Percentiles rank a stretch among this genome's conserved stretches.
Evolutionary conservation across 2,888 invertebrate genomes (phyloP).

Genomic region (Coleophora flavipennella): DNA sequence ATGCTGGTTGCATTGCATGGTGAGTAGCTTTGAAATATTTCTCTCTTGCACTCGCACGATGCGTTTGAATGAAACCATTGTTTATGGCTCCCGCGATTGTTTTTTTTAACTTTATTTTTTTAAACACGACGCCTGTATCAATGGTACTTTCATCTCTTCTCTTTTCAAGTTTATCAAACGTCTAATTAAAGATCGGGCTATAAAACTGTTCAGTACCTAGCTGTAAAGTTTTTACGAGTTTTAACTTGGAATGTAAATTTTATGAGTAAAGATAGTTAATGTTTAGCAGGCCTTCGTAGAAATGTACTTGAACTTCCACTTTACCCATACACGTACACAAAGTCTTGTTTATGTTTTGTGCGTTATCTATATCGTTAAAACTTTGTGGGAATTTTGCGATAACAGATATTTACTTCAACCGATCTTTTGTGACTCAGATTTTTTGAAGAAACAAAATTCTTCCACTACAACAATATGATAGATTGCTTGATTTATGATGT

Average conservation of each 20-base stretch:
- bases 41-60: conserved; percentile 20
- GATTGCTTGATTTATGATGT: conserved; percentile 5
- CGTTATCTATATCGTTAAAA: conserved; percentile 16
- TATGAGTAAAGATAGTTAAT: conserved; percentile 24
- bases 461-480: too few relatives aligned
- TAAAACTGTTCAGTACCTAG: conserved; percentile 35
- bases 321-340: background rate
- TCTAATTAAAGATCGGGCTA: conserved; percentile 51
- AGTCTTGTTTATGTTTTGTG: conserved; percentile 22
- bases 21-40: conserved; percentile 55
- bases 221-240: conserved; percentile 49
- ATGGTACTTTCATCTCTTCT: conserved; percentile 49
- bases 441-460: background rate
- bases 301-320: conserved; percentile 34
- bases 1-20: conserved; percentile 52
- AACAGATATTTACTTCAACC: too few relatives aligned
- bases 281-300: conserved; percentile 18
- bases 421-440: conserved; percentile 5
- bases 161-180: conserved; percentile 42
- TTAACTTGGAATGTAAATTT: conserved; percentile 51
- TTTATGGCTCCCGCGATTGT: conserved; percentile 24
- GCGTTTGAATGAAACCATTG: conserved; percentile 58
- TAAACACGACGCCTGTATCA: conserved; percentile 31
- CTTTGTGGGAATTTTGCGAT: conserved; percentile 18
- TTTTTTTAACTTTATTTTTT: conserved; percentile 34